Evolutionary conservation across 2,113 vertebrate genomes (phyloP).

Genomic region (Patagioenas fasciata): DNA sequence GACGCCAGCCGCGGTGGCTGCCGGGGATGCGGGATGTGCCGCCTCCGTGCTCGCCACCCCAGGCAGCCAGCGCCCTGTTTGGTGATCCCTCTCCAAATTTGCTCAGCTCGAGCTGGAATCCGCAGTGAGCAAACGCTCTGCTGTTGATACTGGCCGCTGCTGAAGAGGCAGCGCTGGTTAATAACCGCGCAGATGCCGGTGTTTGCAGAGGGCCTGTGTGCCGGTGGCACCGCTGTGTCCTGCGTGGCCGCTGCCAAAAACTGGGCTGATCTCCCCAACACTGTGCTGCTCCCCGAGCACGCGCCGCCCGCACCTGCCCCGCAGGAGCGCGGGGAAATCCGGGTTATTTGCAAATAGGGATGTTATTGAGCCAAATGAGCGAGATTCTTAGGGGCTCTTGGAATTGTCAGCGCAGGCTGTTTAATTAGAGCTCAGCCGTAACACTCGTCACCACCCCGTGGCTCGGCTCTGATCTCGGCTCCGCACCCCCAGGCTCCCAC

Average conservation of each 20-base stretch:
- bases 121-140: constrained; percentile 53
- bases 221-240: not conserved
- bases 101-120: constrained; percentile 50
- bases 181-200: not conserved
- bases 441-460: fast-evolving
- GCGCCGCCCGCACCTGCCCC: not conserved
- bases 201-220: constrained; percentile 49
- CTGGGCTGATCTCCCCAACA: fast-evolving
- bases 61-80: constrained; percentile 65
- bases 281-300: fast-evolving
- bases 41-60: constrained; percentile 4
- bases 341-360: not conserved
- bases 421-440: not conserved
- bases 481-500: not conserved
- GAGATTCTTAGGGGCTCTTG: not conserved
- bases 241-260: not conserved
- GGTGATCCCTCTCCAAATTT: constrained; percentile 67
- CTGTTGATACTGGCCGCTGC: constrained; percentile 66
- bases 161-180: constrained; percentile 62
- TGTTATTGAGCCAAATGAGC: not conserved
- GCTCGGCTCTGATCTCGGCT: not conserved
- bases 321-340: fast-evolving
- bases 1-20: too few relatives aligned
- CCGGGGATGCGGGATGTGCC: not conserved
- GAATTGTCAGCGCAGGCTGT: not conserved